Conservation (phyloP, 1,140 invertebrate species). For the Drosophila arizonae region DNA sequence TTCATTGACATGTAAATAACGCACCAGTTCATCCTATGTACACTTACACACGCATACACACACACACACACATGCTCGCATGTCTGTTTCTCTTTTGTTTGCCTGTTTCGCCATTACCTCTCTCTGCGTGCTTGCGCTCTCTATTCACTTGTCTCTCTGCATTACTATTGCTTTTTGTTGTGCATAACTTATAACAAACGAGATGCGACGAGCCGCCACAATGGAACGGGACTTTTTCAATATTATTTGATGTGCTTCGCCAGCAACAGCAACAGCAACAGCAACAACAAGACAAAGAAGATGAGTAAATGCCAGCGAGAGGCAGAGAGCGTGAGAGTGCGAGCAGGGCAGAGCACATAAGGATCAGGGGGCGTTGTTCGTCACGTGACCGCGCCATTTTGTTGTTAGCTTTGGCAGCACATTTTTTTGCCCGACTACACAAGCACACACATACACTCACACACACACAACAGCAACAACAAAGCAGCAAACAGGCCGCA, state of each 20-base stretch:
- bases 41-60: background rate
- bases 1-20: conserved; percentile 74
- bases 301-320: conserved; percentile 8
- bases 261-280: background rate
- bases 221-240: conserved; percentile 16
- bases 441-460: conserved; percentile 13
- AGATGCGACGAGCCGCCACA: conserved; percentile 9
- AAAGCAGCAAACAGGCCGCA: conserved; percentile 39
- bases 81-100: background rate
- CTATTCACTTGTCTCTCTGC: background rate
- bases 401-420: conserved; percentile 60
- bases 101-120: background rate
- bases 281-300: conserved; percentile 17
- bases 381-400: conserved; percentile 64
- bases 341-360: background rate
- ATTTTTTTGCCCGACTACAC: conserved; percentile 41
- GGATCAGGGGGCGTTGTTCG: conserved; percentile 34
- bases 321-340: background rate
- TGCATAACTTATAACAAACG: conserved; percentile 32
- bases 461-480: conserved; percentile 10
- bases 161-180: conserved; percentile 9
- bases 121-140: background rate
- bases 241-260: conserved; percentile 34
- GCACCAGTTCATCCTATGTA: conserved; percentile 44
- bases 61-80: background rate